Conservation (phyloP, 1,140 invertebrate genomes). For the Pseudomyrmex flavicornis region DNA sequence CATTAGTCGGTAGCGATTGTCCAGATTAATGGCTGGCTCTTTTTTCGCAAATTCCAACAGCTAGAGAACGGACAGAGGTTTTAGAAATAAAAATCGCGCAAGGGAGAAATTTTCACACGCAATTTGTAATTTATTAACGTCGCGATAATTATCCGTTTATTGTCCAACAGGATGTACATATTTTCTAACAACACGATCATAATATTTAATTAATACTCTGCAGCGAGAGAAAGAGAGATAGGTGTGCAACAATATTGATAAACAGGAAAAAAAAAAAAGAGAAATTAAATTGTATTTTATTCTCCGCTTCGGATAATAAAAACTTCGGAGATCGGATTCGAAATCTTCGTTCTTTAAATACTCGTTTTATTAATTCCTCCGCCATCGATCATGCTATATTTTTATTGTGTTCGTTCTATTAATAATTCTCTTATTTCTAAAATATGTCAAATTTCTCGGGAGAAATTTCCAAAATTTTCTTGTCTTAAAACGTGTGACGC, state of each 20-base stretch:
- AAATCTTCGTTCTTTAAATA: background rate
- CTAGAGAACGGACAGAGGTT: slow-evolving; percentile 64
- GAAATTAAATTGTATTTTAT: too few relatives aligned
- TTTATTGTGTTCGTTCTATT: background rate
- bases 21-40: slow-evolving; percentile 79
- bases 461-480: background rate
- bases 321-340: too few relatives aligned
- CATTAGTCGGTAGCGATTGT: slow-evolving; percentile 83
- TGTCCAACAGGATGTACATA: too few relatives aligned
- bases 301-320: too few relatives aligned
- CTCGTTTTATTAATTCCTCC: background rate
- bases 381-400: background rate
- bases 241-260: too few relatives aligned
- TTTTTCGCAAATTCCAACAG: slow-evolving; percentile 42
- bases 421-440: background rate
- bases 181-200: too few relatives aligned
- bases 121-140: background rate
- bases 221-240: too few relatives aligned
- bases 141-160: slow-evolving; percentile 2
- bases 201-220: too few relatives aligned
- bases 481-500: background rate
- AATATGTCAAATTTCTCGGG: background rate
- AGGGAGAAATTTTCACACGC: too few relatives aligned
- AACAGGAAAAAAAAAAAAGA: too few relatives aligned
- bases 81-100: background rate